A percentile compares a stretch with the other conserved stretches of the same genome.
Conservation (phyloP, 2,888 invertebrate species). For the Cheilosia scutellata region DNA sequence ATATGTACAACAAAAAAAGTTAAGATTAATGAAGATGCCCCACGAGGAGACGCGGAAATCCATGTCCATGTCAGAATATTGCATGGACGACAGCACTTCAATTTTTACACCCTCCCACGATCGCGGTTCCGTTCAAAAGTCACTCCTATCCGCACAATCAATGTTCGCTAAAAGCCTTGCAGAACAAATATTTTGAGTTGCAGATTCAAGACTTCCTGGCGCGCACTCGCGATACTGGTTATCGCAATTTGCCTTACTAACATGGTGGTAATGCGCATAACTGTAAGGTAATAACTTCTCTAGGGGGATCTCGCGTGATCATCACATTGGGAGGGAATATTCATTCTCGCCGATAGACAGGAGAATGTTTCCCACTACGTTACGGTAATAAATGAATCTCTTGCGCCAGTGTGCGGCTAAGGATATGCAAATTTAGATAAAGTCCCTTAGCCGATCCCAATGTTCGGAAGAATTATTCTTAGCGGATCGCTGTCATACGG, state of each 20-base stretch:
- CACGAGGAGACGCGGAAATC: conserved; percentile 48
- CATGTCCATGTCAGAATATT: conserved; percentile 60
- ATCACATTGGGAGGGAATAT: not conserved
- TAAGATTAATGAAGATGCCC: conserved; percentile 70
- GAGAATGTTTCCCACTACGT: conserved; percentile 29
- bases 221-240: conserved; percentile 63
- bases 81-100: conserved; percentile 70
- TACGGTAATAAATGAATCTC: conserved; percentile 61
- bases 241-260: conserved; percentile 65
- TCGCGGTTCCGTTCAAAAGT: conserved; percentile 44
- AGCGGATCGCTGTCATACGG: conserved; percentile 45
- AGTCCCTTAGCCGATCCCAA: conserved; percentile 5
- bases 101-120: conserved; percentile 73
- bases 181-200: conserved; percentile 67
- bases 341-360: not conserved
- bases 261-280: conserved; percentile 71
- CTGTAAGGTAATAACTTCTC: conserved; percentile 67
- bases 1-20: conserved; percentile 4
- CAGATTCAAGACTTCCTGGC: conserved; percentile 57
- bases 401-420: not conserved
- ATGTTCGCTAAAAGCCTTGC: conserved; percentile 46
- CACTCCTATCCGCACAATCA: conserved; percentile 13
- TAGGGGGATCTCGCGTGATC: conserved; percentile 64
- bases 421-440: conserved; percentile 65
- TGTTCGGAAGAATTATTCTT: conserved; percentile 18